phyloP scores from a whole-genome alignment of 2,888 invertebrate genomes.

The Nebria brevicollis region DNA sequence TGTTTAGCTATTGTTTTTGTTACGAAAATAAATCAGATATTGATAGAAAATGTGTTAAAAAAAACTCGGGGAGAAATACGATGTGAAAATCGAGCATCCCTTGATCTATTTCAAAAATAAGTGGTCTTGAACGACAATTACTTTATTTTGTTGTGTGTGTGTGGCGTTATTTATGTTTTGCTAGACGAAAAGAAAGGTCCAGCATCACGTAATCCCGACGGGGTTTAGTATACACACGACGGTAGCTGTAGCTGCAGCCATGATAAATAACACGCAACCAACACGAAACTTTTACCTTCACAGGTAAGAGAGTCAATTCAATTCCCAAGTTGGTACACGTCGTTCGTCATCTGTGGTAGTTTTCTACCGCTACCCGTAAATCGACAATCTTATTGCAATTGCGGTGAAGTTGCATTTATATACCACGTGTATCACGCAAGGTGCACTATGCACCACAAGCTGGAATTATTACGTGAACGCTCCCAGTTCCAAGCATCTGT shows the following conservation, averaged over 20 bases:
- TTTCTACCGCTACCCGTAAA: background rate
- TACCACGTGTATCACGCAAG: background rate
- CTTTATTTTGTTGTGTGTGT: background rate
- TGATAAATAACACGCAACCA: background rate
- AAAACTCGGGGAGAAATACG: background rate
- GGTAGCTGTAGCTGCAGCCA: background rate
- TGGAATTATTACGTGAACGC: background rate
- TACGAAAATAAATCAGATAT: background rate
- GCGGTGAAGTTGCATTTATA: background rate
- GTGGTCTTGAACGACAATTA: slow-evolving; percentile 1
- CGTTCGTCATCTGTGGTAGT: background rate
- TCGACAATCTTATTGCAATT: background rate
- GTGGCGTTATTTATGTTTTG: background rate
- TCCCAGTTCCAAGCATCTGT: background rate
- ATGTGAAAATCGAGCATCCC: background rate
- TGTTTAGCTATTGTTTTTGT: background rate
- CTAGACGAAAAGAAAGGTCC: background rate
- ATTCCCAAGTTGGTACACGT: background rate
- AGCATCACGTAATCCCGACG: background rate
- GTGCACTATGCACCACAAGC: background rate
- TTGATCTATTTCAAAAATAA: slow-evolving; percentile 1
- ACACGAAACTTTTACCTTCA: background rate
- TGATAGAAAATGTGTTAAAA: background rate
- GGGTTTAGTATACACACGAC: background rate
- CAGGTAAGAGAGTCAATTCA: slow-evolving; percentile 1